These are phyloP conservation scores for Strigamia crassipes DNA, from an alignment of 2,888 invertebrate species.

Conservation along the genomic window DNA sequence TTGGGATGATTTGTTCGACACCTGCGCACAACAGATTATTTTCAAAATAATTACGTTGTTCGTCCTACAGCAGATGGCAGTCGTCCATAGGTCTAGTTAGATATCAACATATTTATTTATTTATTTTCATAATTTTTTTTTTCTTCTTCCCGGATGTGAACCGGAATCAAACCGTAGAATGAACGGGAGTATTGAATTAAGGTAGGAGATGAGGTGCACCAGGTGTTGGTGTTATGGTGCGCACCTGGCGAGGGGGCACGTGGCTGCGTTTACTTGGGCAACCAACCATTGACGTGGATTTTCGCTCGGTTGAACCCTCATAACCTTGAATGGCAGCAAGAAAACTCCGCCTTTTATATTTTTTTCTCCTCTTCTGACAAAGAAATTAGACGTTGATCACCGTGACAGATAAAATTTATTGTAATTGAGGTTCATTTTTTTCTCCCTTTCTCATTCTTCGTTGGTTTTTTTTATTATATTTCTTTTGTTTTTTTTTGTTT, in stretches of 20 bases:
- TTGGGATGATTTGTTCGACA: not conserved
- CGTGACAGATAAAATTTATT: slow-evolving; percentile 30
- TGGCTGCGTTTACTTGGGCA: slow-evolving; percentile 36
- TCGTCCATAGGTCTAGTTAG: not conserved
- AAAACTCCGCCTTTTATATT: slow-evolving; percentile 12
- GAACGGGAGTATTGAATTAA: slow-evolving; percentile 23
- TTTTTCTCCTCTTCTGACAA: slow-evolving; percentile 7
- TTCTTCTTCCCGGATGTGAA: slow-evolving; percentile 6
- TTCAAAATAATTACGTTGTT: not conserved
- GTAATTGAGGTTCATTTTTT: slow-evolving; percentile 28
- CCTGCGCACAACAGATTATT: slow-evolving; percentile 4
- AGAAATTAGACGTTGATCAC: slow-evolving; percentile 30
- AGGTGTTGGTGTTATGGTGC: slow-evolving; percentile 24
- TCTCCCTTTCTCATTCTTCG: not conserved
- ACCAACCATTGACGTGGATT: slow-evolving; percentile 38
- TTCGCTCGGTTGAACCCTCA: slow-evolving; percentile 26
- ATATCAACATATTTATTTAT: not conserved
- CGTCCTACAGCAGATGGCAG: not conserved
- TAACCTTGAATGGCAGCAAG: slow-evolving; percentile 25
- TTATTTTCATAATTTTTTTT: not conserved
- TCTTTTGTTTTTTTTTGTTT: not conserved
- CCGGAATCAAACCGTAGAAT: slow-evolving; percentile 21
- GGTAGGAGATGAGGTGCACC: slow-evolving; percentile 10
- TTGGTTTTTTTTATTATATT: not conserved
- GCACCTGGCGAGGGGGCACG: slow-evolving; percentile 43